Base-by-base conservation (phyloP, 1,140 invertebrate genomes). In the Philotrypesis tridentata region DNA sequence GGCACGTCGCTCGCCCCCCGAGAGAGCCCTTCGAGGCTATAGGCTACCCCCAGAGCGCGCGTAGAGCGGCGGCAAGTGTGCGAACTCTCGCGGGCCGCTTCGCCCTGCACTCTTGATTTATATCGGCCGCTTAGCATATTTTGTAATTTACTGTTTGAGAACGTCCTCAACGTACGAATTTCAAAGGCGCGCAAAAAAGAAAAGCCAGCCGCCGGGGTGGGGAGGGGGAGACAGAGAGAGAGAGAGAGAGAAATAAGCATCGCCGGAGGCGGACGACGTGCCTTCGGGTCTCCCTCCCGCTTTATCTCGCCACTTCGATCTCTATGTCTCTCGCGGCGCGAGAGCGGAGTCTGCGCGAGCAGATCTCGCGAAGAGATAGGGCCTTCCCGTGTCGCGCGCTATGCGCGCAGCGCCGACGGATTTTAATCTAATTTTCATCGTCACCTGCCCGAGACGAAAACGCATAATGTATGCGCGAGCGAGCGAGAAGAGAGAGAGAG, bases 81-180 rank as follows among this genome's bases (percentile, higher is more conserved):
- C 71, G 71, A 73, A 75, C 72, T 55, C 37, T 65, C 61, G 61
- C 61, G 61, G 76, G 83, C 21, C 71, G 87, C 84, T 83, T n/a
- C n/a, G n/a, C 87, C 86, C 48, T 55, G 48, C 84, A 88, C 85
- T 91, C 91, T 91, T 92, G 89, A 90, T 90, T 90, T 90, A 90
- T 90, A 90, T 90, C 89, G 85, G 83, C 85, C 87, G 88, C 87
- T 90, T 90, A 90, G 89, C 89, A 90, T 90, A 90, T 82, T 87
- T 87, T 85, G 85, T 88, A 87, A 88, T 88, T 88, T 88, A 88
- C 87, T 88, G 87, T 88, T 91, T 82, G 81, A 82, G 89, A 89
- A 88, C 89, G 89, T 87, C 87, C 82, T 89, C 85, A 90, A 90
- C 89, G 89, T 88, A 88, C 87, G 80, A 61, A 82, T 76, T 81